Conservation (phyloP, 2,888 invertebrate genomes). For the Morpho achilles region DNA sequence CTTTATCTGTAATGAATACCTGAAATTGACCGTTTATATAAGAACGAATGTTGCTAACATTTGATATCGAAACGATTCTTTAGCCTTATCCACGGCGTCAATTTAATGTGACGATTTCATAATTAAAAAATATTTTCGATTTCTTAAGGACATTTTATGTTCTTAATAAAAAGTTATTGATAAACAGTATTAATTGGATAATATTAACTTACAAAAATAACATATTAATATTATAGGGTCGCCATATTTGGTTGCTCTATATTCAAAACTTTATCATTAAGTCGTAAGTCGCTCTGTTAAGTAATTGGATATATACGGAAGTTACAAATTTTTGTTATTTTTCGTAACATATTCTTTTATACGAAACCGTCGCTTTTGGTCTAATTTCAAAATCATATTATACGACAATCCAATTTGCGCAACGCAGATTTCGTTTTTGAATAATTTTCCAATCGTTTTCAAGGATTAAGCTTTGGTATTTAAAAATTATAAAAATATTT, state of each 20-base stretch:
- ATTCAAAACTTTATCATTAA: background rate
- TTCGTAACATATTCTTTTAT: too few relatives aligned
- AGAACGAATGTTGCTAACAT: background rate
- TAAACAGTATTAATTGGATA: conserved; percentile 17
- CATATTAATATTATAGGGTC: conserved; percentile 12
- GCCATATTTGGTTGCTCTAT: conserved; percentile 13
- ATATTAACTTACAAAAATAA: conserved; percentile 13
- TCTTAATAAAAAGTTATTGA: conserved; percentile 21
- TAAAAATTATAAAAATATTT: too few relatives aligned
- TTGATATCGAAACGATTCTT: conserved; percentile 4
- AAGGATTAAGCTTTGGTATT: background rate
- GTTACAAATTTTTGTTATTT: background rate
- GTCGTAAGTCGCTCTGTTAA: too few relatives aligned
- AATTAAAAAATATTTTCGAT: conserved; percentile 15
- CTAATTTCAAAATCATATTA: conserved; percentile 1
- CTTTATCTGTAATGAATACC: too few relatives aligned
- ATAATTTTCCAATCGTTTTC: conserved; percentile 6
- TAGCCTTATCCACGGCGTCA: conserved; percentile 10
- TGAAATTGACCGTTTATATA: background rate
- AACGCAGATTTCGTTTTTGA: conserved; percentile 5
- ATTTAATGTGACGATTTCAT: conserved; percentile 13
- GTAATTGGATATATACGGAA: background rate
- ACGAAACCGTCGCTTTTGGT: too few relatives aligned
- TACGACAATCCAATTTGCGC: conserved; percentile 1
- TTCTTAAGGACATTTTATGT: conserved; percentile 18